Conservation (phyloP, 1,140 invertebrate genomes). For the Drosophila malerkotliana region DNA sequence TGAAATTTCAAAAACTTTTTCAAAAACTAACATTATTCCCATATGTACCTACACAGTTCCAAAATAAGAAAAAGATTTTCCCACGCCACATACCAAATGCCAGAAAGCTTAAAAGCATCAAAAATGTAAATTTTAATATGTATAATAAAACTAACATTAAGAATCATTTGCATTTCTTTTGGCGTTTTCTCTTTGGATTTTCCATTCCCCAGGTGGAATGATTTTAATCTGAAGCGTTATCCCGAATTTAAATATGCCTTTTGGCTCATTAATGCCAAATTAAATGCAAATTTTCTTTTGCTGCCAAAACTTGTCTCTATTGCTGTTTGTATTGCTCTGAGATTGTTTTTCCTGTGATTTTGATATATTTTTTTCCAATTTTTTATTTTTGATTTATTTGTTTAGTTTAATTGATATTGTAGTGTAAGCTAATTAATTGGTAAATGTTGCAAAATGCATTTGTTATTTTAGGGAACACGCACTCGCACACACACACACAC, state of each 20-base stretch:
- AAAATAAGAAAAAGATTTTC: neutral
- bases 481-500: too few species aligned
- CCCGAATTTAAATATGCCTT: conserved; percentile 6
- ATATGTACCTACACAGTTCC: too few species aligned
- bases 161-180: neutral
- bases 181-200: neutral
- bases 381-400: conserved; percentile 1
- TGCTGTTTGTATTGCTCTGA: conserved; percentile 6
- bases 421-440: conserved; percentile 29
- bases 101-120: neutral
- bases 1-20: neutral
- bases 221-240: neutral
- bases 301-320: neutral
- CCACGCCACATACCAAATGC: neutral
- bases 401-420: conserved; percentile 25
- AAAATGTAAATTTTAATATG: neutral
- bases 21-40: too few species aligned
- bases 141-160: conserved; percentile 1
- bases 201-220: neutral
- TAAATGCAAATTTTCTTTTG: conserved; percentile 1
- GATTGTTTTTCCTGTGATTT: neutral
- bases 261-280: conserved; percentile 15
- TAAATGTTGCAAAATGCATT: conserved; percentile 5
- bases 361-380: conserved; percentile 9
- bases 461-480: neutral